Evolutionary conservation across 2,797 vertebrate species (phyloP), one percentile per base, ranked within the genome.

Genomic region (Valencia hispanica): DNA sequence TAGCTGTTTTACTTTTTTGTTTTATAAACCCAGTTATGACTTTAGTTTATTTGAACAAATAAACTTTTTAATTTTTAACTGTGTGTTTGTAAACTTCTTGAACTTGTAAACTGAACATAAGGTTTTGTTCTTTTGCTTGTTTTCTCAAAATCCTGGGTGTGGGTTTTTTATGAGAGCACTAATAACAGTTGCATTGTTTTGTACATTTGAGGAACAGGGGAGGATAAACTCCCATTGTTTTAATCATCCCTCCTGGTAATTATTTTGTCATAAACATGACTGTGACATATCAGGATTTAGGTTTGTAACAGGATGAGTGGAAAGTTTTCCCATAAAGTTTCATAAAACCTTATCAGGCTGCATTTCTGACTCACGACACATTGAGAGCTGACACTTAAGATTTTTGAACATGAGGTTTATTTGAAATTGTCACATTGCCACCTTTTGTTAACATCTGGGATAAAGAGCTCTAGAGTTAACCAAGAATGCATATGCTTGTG

Each of bases 31-130:
- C 39, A 86, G 90, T 94, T 95, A 94, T 94, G 96, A 97, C 96
- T 96, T 96, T 95, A 94, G 95, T 97, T 97, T 97, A 96, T 97
- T 97, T 97, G 95, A 96, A 96, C 94, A 94, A 96, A 95, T 95
- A 95, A 95, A 95, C 88, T 90, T 94, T 95, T 95, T 92, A 94
- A 94, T 94, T 96, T 95, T 95, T 95, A 93, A 81, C 81, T 50
- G 61, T 48, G 65, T 83, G 70, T 73, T 88, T 86, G 78, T 83
- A 77, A 86, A 87, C 25, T 86, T 85, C 17, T 77, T 81, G 8
- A 50, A 34, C 32, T 50, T 79, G 63, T 41, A 10, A 61, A 69
- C 0, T 22, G n/a, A 50, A n/a, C 25, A 39, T 18, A 32, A 61
- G 39, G 22, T 65, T 39, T 65, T 65, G 0, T 12, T 65, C 68